Base-by-base conservation (phyloP, 2,888 invertebrate species). In the Gasteruption jaculator region DNA sequence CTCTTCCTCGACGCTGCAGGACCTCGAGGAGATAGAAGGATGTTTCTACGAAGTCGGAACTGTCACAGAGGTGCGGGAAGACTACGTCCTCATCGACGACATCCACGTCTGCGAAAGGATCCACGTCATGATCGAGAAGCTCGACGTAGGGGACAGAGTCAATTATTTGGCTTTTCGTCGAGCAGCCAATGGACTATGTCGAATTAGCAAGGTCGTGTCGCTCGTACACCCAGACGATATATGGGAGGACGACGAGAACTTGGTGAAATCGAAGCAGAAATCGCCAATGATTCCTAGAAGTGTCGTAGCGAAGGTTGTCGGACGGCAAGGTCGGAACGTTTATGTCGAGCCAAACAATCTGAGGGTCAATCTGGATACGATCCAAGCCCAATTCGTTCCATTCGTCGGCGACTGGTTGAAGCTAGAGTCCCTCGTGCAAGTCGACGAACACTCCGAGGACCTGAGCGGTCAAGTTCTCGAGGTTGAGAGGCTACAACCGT, bases 401-500 rank as follows among this genome's bases (percentile, higher is more conserved):
- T 68, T 80, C 12, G 71, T 76, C 48, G 87, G 87, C 2, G 88
- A 88, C 64, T 82, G 82, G 75, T 58, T 88, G 14, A 76, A 78
- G 60, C 57, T 86, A 25, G 76, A 76, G 44, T 81, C 81, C 35
- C 74, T 77, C 48, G 77, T 83, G 8, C 80, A 82, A 60, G 68
- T 80, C 36, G 75, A 84, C 64, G 77, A 79, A 47, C 61, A 73
- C 6, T 73, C 74, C n/a, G 63, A 72, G 2, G 73, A 77, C 63
- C 56, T 73, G 16, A 60, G 52, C 27, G 77, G 76, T n/a, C 62
- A 79, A 71, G 76, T 86, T 26, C 60, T 87, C 32, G 74, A 81
- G 61, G 76, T 85, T 0, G 67, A 74, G 31, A 77, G 75, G 39
- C 75, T 86, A 14, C 72, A 72, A 43, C 79, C 86, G 0, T 60